Conservation (phyloP, 2,113 vertebrate genomes). For the Myodes glareolus region DNA sequence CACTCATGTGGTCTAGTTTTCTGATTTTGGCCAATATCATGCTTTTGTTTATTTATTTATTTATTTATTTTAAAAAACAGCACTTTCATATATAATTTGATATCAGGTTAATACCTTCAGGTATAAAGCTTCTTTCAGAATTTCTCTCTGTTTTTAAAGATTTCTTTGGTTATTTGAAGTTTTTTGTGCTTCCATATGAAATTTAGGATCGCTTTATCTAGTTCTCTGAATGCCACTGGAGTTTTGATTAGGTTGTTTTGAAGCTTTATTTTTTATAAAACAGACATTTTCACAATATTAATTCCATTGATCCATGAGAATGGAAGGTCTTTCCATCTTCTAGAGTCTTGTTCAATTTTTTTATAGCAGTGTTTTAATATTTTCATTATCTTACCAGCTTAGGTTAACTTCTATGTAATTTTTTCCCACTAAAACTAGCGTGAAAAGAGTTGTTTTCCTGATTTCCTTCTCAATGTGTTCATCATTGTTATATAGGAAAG, state of each 20-base stretch:
- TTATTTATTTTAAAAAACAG: not conserved
- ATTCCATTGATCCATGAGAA: not conserved
- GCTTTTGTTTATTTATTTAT: too few relatives aligned
- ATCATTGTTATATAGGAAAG: not conserved
- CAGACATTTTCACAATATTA: not conserved
- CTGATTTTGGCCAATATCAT: not conserved
- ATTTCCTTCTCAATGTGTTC: not conserved
- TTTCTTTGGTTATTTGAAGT: not conserved
- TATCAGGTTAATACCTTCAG: not conserved
- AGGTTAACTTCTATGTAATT: not conserved
- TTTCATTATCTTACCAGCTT: not conserved
- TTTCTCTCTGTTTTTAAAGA: not conserved
- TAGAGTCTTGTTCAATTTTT: not conserved
- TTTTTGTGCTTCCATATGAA: not conserved
- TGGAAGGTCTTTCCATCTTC: not conserved
- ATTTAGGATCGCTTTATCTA: not conserved
- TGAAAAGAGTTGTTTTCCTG: not conserved
- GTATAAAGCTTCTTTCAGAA: not conserved
- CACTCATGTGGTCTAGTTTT: not conserved
- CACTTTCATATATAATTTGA: not conserved
- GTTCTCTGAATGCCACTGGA: not conserved
- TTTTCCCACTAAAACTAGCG: not conserved
- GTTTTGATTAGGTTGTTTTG: not conserved
- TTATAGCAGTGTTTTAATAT: not conserved
- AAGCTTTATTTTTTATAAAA: not conserved